A percentile compares a stretch with the other conserved stretches of the same genome.
phyloP scores from a whole-genome alignment of 1,140 invertebrate genomes.

The Leptinotarsa lineolata region DNA sequence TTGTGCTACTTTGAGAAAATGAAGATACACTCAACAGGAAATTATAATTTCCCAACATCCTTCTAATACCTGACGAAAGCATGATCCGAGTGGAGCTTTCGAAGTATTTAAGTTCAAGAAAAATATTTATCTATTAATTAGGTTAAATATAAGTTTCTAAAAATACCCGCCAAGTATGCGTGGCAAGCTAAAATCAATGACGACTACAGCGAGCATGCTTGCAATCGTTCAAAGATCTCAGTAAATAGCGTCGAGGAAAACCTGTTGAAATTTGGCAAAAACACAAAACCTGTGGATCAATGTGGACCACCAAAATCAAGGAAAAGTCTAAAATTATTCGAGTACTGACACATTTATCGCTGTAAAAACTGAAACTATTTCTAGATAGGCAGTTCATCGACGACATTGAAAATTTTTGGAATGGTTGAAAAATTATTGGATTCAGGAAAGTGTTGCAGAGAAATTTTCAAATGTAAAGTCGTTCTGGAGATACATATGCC shows the following conservation, averaged over 20 bases:
- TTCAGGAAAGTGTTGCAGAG: no score
- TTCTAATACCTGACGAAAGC: no score
- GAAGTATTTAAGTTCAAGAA: not conserved
- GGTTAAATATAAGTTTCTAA: conserved; percentile 6
- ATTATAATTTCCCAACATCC: no score
- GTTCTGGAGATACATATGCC: no score
- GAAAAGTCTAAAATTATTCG: conserved; percentile 9
- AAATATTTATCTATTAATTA: not conserved
- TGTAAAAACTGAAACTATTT: not conserved
- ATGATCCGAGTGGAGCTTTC: not conserved
- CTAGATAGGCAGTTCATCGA: no score
- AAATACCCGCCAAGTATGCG: conserved; percentile 7
- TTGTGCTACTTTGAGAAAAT: no score
- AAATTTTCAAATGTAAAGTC: no score
- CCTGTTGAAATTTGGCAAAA: conserved; percentile 38
- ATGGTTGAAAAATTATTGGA: no score
- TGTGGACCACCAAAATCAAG: conserved; percentile 21
- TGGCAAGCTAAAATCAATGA: conserved; percentile 20
- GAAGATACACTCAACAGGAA: no score
- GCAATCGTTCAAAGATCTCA: conserved; percentile 25
- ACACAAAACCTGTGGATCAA: conserved; percentile 24
- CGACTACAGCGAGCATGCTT: not conserved
- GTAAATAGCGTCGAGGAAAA: conserved; percentile 29
- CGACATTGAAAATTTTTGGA: no score
- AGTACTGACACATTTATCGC: not conserved